phyloP scores from a whole-genome alignment of 2,797 vertebrate species.

The Malacoctenus gilli region DNA sequence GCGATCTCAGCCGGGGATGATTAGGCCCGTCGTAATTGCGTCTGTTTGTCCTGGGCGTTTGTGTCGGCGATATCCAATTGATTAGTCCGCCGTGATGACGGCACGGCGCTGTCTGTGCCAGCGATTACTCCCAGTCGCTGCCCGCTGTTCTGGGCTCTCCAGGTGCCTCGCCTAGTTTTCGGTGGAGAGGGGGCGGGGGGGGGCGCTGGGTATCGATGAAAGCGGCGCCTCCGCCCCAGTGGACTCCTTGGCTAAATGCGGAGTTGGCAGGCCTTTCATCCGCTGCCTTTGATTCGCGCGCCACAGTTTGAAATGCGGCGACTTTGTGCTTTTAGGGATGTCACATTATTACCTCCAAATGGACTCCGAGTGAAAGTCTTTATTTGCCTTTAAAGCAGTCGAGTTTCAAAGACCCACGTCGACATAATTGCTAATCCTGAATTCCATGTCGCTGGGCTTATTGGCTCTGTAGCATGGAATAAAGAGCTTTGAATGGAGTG shows the following conservation, averaged over 20 bases:
- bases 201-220: constrained; percentile 68
- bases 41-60: constrained; percentile 59
- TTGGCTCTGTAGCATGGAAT: constrained; percentile 8
- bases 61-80: constrained; percentile 66
- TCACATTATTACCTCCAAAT: constrained; percentile 45
- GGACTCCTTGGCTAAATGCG: constrained; percentile 71
- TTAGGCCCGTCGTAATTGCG: constrained; percentile 61
- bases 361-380: constrained; percentile 43
- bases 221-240: constrained; percentile 56
- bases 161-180: constrained; percentile 48
- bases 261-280: constrained; percentile 72
- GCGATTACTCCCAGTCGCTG: constrained; percentile 60
- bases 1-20: constrained; percentile 52
- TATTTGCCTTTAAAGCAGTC: constrained; percentile 38
- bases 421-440: constrained; percentile 20
- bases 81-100: constrained; percentile 62
- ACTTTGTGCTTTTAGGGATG: constrained; percentile 54
- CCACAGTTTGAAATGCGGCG: constrained; percentile 51
- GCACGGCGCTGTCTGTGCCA: constrained; percentile 56
- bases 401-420: constrained; percentile 33
- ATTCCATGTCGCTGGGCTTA: constrained; percentile 12
- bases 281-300: constrained; percentile 65
- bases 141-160: constrained; percentile 49
- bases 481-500: constrained; percentile 5
- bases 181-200: constrained; percentile 49